Evolutionary conservation across 2,888 invertebrate genomes (phyloP), one percentile per base, ranked within the genome.

Genomic region (Celastrina argiolus): DNA sequence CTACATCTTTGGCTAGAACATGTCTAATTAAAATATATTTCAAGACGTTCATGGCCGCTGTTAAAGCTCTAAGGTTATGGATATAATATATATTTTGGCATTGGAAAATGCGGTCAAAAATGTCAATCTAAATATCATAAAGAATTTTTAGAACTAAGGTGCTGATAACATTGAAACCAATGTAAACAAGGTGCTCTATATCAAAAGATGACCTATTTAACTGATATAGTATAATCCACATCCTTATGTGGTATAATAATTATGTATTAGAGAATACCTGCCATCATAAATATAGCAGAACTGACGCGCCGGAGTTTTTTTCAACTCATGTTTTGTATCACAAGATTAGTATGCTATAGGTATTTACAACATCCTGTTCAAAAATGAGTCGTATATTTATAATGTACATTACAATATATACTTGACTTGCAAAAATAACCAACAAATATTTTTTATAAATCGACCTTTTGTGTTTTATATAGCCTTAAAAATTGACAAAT

Each of bases 281-380:
- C 68, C 56, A 66, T 64, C 69, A 73, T 73, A 69, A 71, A 71
- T 70, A 71, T 71, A 31, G 34, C 65, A 56, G 66, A 71, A 72
- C 42, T 64, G 66, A 59, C 64, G 66, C 63, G 63, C 56, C 66
- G 58, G 66, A 64, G 64, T 56, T 64, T 67, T 67, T 56, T 64
- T 68, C 56, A 56, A 16, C 16, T 58, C 31, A 31, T 31, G 31
- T 58, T 31, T 59, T 36, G 61, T 64, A 45, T 66, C 64, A 51
- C 65, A 51, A 41, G 65, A 45, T 56, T 68, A 68, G 56, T 45
- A 36, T 59, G 42, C 65, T 56, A 28, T 51, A 63, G 51, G 63
- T 58, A 58, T 64, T 34, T 51, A 56, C 18, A 34, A 67, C 58
- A 66, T 69, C 67, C 69, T 69, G 67, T 63, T 69, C 61, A 4